Evolutionary conservation across 2,113 vertebrate genomes (phyloP).

Genomic region (Cyphomyrus plagiostoma): DNA sequence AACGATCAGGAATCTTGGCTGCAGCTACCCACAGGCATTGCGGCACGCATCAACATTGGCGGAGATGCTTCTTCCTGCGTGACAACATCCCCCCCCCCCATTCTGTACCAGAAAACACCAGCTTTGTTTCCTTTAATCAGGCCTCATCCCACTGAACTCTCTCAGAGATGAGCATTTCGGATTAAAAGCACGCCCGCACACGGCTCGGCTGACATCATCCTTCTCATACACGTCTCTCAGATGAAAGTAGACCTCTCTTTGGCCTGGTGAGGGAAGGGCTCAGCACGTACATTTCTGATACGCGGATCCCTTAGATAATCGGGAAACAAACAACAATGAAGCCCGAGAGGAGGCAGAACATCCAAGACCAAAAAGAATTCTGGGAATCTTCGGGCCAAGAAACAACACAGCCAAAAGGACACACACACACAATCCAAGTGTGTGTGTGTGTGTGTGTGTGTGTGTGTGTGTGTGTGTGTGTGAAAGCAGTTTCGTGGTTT

Average conservation of each 20-base stretch:
- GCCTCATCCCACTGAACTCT: background rate
- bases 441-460: background rate
- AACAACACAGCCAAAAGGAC: background rate
- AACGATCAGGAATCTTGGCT: background rate
- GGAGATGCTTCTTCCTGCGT: background rate
- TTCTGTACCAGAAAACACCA: background rate
- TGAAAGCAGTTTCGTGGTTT: background rate
- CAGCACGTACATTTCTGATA: background rate
- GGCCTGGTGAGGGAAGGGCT: background rate
- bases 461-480: background rate
- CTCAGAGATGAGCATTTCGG: background rate
- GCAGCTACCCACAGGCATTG: background rate
- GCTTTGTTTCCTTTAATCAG: background rate
- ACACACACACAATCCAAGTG: background rate
- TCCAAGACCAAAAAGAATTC: background rate
- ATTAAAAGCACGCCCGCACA: background rate
- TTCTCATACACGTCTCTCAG: background rate
- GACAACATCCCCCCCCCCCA: background rate
- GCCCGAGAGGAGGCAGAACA: background rate
- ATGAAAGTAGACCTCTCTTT: background rate
- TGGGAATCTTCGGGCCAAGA: background rate
- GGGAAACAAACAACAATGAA: background rate
- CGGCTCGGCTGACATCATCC: background rate
- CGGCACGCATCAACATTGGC: background rate
- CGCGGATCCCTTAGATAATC: background rate